A percentile compares a stretch with the other conserved stretches of the same genome.
phyloP scores from a whole-genome alignment of 2,797 vertebrate genomes.

The Xiphophorus birchmanni region DNA sequence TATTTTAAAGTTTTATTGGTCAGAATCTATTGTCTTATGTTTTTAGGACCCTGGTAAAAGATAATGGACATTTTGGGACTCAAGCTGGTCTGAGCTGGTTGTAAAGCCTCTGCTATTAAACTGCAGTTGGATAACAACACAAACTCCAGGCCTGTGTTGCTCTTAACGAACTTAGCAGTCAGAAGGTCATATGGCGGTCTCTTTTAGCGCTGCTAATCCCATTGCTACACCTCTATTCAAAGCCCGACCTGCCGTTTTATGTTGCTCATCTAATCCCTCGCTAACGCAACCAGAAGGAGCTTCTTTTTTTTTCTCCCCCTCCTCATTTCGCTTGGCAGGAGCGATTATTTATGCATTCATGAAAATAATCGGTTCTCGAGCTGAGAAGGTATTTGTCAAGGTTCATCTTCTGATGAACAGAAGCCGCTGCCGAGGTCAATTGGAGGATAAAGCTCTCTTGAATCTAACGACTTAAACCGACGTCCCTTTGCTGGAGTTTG shows the following conservation, averaged over 20 bases:
- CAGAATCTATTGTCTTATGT: constrained; percentile 16
- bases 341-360: constrained; percentile 54
- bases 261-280: constrained; percentile 66
- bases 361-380: constrained; percentile 40
- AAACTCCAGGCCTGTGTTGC: constrained; percentile 38
- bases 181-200: constrained; percentile 64
- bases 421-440: neutral
- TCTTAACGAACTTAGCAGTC: constrained; percentile 67
- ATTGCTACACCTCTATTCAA: constrained; percentile 65
- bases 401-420: constrained; percentile 18
- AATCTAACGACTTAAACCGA: constrained; percentile 27
- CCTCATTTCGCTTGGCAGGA: constrained; percentile 24
- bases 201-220: constrained; percentile 69
- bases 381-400: constrained; percentile 31
- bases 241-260: constrained; percentile 55
- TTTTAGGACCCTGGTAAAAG: constrained; percentile 20
- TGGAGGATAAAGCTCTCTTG: constrained; percentile 17
- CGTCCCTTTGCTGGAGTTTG: constrained; percentile 20
- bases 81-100: constrained; percentile 30
- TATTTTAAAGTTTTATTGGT: constrained; percentile 9
- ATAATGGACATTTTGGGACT: constrained; percentile 28
- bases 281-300: constrained; percentile 65
- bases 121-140: constrained; percentile 34
- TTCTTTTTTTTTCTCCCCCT: constrained; percentile 28
- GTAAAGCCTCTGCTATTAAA: constrained; percentile 40